These are phyloP conservation scores for Pseudopodoces humilis DNA, from an alignment of 2,113 vertebrate species.

Conservation along the genomic window DNA sequence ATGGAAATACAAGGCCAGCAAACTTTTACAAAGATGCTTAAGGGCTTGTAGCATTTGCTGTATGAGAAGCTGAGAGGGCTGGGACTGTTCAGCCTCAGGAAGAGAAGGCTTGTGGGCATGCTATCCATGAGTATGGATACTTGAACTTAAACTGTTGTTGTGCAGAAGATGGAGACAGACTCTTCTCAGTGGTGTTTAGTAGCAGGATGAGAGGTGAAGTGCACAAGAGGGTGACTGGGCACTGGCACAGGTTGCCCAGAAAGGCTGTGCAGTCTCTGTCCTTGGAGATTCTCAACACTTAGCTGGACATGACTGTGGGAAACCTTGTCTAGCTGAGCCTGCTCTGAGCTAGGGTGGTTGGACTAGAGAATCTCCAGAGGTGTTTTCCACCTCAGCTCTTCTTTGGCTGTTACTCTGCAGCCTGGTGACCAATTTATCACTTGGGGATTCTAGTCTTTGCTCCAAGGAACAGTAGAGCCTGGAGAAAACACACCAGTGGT, in stretches of 20 bases:
- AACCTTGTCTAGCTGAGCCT: not conserved
- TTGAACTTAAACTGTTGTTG: not conserved
- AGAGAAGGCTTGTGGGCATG: not conserved
- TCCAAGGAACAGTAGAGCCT: not conserved
- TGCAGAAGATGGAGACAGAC: not conserved
- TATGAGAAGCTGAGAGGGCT: not conserved
- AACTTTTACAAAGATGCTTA: not conserved
- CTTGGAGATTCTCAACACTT: not conserved
- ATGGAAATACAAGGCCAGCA: not conserved
- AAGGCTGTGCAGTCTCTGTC: not conserved
- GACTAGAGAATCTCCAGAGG: not conserved
- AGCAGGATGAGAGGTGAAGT: not conserved
- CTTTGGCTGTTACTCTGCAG: not conserved
- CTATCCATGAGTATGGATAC: too few species aligned
- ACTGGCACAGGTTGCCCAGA: not conserved
- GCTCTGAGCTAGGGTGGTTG: not conserved
- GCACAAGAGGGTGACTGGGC: not conserved
- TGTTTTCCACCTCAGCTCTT: not conserved
- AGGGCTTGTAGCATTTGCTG: not conserved
- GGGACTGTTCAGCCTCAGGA: not conserved
- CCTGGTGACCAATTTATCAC: not conserved
- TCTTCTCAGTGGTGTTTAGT: not conserved
- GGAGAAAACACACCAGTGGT: not conserved
- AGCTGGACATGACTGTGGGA: not conserved
- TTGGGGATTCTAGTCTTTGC: not conserved